Base-by-base conservation (phyloP, 2,797 vertebrate genomes). In the Hemibagrus guttatus region DNA sequence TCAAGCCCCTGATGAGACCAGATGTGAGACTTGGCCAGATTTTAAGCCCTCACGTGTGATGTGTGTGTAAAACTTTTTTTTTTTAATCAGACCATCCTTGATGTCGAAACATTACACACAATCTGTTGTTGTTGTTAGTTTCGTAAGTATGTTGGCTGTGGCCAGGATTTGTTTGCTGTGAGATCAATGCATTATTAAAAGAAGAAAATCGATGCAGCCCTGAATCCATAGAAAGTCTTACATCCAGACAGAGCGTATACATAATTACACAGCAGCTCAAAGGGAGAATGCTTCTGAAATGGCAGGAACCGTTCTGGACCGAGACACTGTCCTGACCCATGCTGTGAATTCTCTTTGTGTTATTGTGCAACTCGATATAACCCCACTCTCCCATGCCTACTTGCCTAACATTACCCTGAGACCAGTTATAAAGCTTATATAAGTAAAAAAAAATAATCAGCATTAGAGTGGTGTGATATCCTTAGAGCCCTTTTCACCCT, bases 21-120 rank as follows among this genome's bases (percentile, higher is more conserved):
- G 88, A 87, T 91, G 86, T 87, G 81, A 78, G 49, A 59, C n/a
- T 56, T 63, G 85, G 56, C n/a, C 52, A 72, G 35, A 69, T 81
- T 84, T 66, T 66, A 28, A 84, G 61, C n/a, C 19, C 58, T 66
- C 75, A 23, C 8, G 1, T 86, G 52, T 46, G 19, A 35, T 42
- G 74, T 28, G 16, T 49, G 82, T 63, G 76, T 68, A 23, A 85
- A 63, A 59, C 66, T 12, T 12, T 26, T 28, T 6, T 66, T 17
- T 49, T 52, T 63, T 68, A 79, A 68, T 52, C 46, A 8, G 26
- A 16, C 26, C 23, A 19, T 26, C 39, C 52, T 49, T 16, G 54
- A 49, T 61, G 79, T 11, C 17, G n/a, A 79, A 87, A 56, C 28
- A 58, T 54, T n/a, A 26, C 26, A 52, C n/a, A 23, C 19, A 13